These are phyloP conservation scores for Drosophila diplacantha DNA, from an alignment of 2,888 invertebrate genomes.

Conservation along the genomic window DNA sequence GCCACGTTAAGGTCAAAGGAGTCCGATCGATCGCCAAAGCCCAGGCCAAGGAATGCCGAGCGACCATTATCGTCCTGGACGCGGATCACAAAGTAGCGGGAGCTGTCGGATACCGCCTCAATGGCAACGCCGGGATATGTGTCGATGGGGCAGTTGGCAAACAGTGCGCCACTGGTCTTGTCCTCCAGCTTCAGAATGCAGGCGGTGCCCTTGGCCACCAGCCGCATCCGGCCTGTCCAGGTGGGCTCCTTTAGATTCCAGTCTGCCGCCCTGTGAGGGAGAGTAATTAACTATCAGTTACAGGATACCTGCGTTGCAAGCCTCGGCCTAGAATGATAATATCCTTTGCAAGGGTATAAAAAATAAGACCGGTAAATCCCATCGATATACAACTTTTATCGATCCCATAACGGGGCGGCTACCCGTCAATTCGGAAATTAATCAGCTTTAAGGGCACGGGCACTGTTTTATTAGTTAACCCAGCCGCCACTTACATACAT, in stretches of 20 bases:
- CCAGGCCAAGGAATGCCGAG: slow-evolving; percentile 96
- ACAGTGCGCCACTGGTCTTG: slow-evolving; percentile 93
- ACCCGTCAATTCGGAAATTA: neutral
- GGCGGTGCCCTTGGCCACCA: slow-evolving; percentile 92
- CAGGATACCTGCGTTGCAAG: no score
- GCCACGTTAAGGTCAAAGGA: slow-evolving; percentile 99
- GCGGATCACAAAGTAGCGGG: slow-evolving; percentile 96
- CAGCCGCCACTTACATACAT: neutral
- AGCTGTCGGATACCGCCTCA: slow-evolving; percentile 97
- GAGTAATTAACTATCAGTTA: neutral
- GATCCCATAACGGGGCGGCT: neutral
- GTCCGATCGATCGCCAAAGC: slow-evolving; percentile 98
- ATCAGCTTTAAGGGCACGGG: neutral
- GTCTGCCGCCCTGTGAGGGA: slow-evolving; percentile 92
- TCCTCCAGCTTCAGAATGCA: slow-evolving; percentile 96
- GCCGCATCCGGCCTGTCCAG: slow-evolving; percentile 97
- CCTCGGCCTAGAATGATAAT: no score
- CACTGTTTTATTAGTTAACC: slow-evolving; percentile 2
- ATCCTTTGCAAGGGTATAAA: neutral
- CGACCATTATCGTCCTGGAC: slow-evolving; percentile 96
- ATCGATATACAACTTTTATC: neutral
- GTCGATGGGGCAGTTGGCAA: slow-evolving; percentile 98
- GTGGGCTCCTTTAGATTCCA: slow-evolving; percentile 99
- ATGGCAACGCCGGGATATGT: slow-evolving; percentile 96
- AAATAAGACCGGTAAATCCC: neutral